phyloP scores from a whole-genome alignment of 2,797 vertebrate genomes.

The Lutjanus campechanus region DNA sequence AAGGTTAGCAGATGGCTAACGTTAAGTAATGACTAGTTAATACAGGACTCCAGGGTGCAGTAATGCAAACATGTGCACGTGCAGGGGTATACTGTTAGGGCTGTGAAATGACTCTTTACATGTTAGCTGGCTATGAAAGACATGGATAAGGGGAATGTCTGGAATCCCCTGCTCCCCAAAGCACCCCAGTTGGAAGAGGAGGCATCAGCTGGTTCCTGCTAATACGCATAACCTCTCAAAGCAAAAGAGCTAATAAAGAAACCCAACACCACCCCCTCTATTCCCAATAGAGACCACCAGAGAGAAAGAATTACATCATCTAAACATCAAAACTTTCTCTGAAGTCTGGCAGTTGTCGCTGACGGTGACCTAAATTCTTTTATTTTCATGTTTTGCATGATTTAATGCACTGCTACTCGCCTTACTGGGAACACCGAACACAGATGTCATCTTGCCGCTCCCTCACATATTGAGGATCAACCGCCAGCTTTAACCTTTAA shows the following conservation, averaged over 20 bases:
- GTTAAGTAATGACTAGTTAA: neutral
- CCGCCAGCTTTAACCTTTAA: conserved; percentile 79
- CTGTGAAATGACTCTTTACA: conserved; percentile 11
- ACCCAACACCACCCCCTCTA: conserved; percentile 29
- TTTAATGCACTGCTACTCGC: conserved; percentile 47
- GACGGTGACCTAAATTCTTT: conserved; percentile 78
- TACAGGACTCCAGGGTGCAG: neutral
- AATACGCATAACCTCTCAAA: conserved; percentile 72
- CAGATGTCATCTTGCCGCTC: conserved; percentile 48
- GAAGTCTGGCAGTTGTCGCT: conserved; percentile 70
- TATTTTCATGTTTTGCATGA: conserved; percentile 69
- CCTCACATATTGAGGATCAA: conserved; percentile 51
- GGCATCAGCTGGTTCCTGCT: conserved; percentile 75
- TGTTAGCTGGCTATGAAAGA: neutral
- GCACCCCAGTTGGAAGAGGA: conserved; percentile 31
- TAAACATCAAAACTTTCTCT: conserved; percentile 77
- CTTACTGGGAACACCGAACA: conserved; percentile 47
- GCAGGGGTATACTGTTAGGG: neutral
- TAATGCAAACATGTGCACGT: neutral
- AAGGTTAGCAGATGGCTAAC: neutral
- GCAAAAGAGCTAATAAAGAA: conserved; percentile 58
- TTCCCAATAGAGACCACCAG: conserved; percentile 55
- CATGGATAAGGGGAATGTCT: too few species aligned
- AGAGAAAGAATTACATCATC: conserved; percentile 72
- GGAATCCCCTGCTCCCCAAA: too few species aligned